Conservation (phyloP, 2,113 vertebrate species). For the Forbesichthys papilliferus region DNA sequence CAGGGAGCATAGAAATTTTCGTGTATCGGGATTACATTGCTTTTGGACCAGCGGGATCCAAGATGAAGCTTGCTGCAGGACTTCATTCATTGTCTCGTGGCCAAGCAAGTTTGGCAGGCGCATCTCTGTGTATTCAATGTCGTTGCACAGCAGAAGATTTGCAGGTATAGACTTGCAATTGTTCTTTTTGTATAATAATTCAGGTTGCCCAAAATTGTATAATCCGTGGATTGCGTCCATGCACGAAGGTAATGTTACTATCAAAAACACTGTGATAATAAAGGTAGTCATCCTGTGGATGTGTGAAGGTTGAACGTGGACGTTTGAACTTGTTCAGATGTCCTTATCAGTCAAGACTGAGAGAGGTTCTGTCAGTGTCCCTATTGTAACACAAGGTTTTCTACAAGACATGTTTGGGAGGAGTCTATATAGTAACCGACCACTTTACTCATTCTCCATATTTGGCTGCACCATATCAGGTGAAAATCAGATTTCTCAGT, state of each 20-base stretch:
- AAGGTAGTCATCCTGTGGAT: constrained; percentile 50
- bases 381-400: constrained; percentile 53
- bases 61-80: constrained; percentile 92
- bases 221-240: constrained; percentile 81
- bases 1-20: constrained; percentile 96
- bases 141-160: constrained; percentile 88
- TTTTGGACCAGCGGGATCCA: constrained; percentile 98
- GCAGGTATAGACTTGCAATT: constrained; percentile 92
- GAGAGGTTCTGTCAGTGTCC: constrained; percentile 42
- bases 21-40: constrained; percentile 95
- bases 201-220: constrained; percentile 87
- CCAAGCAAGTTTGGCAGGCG: constrained; percentile 95
- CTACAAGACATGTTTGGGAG: constrained; percentile 63
- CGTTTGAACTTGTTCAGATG: not conserved
- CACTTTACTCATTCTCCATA: constrained; percentile 27
- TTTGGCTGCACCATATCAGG: constrained; percentile 39
- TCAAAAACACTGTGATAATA: constrained; percentile 47
- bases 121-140: constrained; percentile 96
- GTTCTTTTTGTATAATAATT: constrained; percentile 87
- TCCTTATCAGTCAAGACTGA: constrained; percentile 24
- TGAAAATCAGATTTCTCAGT: constrained; percentile 2
- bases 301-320: not conserved
- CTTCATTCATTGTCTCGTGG: constrained; percentile 95
- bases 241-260: constrained; percentile 73
- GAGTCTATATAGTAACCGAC: constrained; percentile 51